Base-by-base conservation (phyloP, 2,797 vertebrate genomes). In the Novumbra hubbsi region DNA sequence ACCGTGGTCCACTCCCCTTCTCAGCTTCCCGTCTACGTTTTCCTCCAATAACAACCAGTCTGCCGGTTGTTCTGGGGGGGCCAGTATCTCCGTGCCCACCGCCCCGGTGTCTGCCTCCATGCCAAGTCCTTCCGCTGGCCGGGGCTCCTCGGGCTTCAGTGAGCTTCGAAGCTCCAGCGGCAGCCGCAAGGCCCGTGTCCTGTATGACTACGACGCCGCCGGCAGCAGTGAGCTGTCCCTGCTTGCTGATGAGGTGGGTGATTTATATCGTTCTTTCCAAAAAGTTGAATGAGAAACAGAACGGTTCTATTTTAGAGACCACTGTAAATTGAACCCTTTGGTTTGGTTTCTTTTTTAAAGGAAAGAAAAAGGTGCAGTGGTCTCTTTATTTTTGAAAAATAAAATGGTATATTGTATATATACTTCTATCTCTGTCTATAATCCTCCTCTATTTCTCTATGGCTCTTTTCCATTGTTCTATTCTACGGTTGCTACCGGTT, bases 181-280 rank as follows among this genome's bases (percentile, higher is more conserved):
- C 85, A 98, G 91, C 89, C 95, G 97, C 80, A 96, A 94, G 88
- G 98, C 98, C 55, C 89, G 98, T n/a, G 98, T 99, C 74, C 96
- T 99, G 1, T 99, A 99, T 69, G 98, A 99, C 89, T 99, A 99
- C 8, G 98, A 99, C 64, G 98, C 98, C 3, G 96, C 96, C n/a
- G 96, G 97, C 87, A 98, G 97, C 92, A 98, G 92, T 72, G 98
- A 99, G 85, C 94, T 99, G 19, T 99, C 98, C 21, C 93, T 99
- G 84, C 92, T 99, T 85, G 97, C 98, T 70, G 98, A 99, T 84
- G 98, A 99, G 96, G 98, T 99, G 84, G 91, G 93, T 49, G 19
- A 28, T 21, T 2, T 48, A 17, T 19, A 11, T 17, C 38, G 62
- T 14, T 66, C 52, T 55, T 55, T n/a, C n/a, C 52, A 55, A 21